Base-by-base conservation (phyloP, 2,113 vertebrate genomes). In the Eptatretus burgeri region DNA sequence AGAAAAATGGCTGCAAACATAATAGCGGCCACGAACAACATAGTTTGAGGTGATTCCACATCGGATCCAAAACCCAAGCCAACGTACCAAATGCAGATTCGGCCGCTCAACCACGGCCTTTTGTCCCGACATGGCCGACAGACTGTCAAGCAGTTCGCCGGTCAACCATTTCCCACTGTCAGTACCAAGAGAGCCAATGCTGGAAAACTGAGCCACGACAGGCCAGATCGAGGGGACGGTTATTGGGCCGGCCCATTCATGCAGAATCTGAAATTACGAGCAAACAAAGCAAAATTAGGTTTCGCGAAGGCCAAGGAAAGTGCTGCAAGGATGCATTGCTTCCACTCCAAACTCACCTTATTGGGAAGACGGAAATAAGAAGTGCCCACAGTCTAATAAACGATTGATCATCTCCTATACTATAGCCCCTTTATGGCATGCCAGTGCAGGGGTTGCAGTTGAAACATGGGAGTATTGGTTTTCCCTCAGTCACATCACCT, bases 141-240 rank as follows among this genome's bases (percentile, higher is more conserved):
- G 68, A 50, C 83, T 89, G 63, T 79, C 81, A 68, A 80, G 83
- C 73, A 94, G 95, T 69, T 98, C 89, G 0, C 81, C 79, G 41
- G 78, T 76, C 64, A 98, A 68, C 91, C 91, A 96, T 51, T 93
- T 95, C 52, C 79, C 83, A 13, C 81, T 81, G 64, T 94, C 86
- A 53, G 72, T 65, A 64, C 89, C 91, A 81, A 98, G 66, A 1
- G 89, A 96, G 51, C 89, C 89, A 0, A 96, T 94, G 73, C 91
- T 98, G 63, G 91, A 98, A 69, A 96, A 96, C 74, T 98, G 91
- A 3, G 82, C 89, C 65, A 96, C 71, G 13, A 94, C 62, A 0
- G 85, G 80, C 91, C 89, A 98, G 19, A 64, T 66, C 7, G 27
- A 41, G 60, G 53, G 51, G 50, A 13, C 50, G 51, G 50, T 63